These are phyloP conservation scores for Drosophila anceps DNA, from an alignment of 2,888 invertebrate species.

Conservation along the genomic window DNA sequence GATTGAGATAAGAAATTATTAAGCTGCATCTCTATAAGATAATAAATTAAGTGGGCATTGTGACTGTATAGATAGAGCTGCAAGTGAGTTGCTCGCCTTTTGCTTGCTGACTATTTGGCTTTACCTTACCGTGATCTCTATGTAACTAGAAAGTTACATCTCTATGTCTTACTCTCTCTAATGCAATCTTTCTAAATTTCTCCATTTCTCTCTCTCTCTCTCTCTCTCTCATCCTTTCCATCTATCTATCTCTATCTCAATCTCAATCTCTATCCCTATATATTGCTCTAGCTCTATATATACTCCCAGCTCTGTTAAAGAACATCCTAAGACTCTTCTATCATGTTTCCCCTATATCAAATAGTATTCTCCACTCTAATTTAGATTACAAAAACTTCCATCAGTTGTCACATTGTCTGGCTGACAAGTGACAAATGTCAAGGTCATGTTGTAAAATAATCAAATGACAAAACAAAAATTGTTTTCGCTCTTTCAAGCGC, in stretches of 20 bases:
- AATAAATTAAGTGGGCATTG: background rate
- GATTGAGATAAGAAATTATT: slow-evolving; percentile 1
- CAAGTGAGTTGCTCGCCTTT: background rate
- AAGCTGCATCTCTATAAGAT: background rate
- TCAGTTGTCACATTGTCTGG: slow-evolving; percentile 9
- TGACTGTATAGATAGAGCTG: background rate
- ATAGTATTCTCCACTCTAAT: background rate
- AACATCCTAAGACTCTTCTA: background rate
- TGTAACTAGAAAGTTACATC: no score
- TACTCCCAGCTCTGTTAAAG: background rate
- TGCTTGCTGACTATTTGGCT: background rate
- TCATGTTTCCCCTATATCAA: background rate
- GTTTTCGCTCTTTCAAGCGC: slow-evolving; percentile 62
- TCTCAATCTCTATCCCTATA: background rate
- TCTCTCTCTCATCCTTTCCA: background rate
- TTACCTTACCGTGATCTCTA: background rate
- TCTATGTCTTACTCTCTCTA: background rate
- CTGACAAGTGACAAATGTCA: slow-evolving; percentile 57
- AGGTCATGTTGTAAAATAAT: slow-evolving; percentile 50
- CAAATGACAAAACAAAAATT: slow-evolving; percentile 25
- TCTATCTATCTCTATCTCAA: background rate
- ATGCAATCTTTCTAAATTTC: no score
- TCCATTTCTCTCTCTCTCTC: background rate
- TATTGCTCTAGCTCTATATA: background rate
- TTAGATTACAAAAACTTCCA: slow-evolving; percentile 5